phyloP scores from a whole-genome alignment of 1,140 invertebrate genomes.

The Metaphire vulgaris region DNA sequence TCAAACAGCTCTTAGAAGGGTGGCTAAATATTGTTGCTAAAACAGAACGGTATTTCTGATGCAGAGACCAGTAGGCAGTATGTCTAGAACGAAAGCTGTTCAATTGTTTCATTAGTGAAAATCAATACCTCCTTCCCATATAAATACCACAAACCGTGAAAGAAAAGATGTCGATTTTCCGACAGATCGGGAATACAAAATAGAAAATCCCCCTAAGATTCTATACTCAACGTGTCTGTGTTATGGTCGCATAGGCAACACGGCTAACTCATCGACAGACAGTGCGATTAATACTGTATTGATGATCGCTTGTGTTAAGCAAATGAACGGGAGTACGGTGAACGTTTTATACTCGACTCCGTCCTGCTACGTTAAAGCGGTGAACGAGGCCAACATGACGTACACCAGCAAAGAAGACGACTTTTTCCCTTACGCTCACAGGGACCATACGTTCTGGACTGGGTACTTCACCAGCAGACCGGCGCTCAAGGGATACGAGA shows the following conservation, averaged over 20 bases:
- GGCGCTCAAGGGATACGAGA: conserved; percentile 68
- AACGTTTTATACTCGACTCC: conserved; percentile 89
- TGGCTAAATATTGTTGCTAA: no score
- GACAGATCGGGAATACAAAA: no score
- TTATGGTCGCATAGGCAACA: not conserved
- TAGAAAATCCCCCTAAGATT: not conserved
- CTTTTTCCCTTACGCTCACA: conserved; percentile 86
- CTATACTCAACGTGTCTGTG: not conserved
- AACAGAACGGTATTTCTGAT: no score
- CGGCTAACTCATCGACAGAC: not conserved
- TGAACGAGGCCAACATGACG: conserved; percentile 63
- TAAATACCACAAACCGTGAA: no score
- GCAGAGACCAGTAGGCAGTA: no score
- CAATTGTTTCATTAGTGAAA: no score
- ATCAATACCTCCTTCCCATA: no score
- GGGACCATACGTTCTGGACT: conserved; percentile 79
- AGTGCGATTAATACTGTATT: not conserved
- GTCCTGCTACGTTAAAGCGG: conserved; percentile 78
- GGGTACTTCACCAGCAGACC: conserved; percentile 89
- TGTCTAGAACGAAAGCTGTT: no score
- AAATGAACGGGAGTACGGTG: conserved; percentile 58
- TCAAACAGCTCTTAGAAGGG: no score
- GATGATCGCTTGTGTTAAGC: conserved; percentile 45
- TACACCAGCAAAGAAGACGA: conserved; percentile 70
- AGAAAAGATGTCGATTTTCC: no score